Base-by-base conservation (phyloP, 1,140 invertebrate genomes). In the Drosophila guanche region DNA sequence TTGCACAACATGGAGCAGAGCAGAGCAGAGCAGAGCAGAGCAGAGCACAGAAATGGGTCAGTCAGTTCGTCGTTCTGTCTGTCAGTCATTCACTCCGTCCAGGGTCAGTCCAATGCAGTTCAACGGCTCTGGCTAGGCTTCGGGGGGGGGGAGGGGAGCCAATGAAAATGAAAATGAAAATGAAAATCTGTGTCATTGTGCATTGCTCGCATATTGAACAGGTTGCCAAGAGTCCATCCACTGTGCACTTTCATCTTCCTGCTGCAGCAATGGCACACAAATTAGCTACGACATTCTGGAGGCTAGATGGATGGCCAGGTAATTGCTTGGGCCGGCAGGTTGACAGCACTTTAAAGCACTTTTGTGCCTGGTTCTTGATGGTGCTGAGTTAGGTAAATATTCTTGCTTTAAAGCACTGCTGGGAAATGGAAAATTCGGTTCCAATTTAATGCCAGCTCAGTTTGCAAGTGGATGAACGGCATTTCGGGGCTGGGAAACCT, bases 101-200 rank as follows among this genome's bases (percentile, higher is more conserved):
- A 23, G 25, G 48, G 20, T 27, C 37, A 16, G 22, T 25, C 27
- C 23, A 42, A 45, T 61, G 60, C 61, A 23, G 46, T 66, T 68
- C 63, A 68, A 68, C 63, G 45, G 33, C 51, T 68, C 25, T 65
- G 68, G 63, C 56, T 68, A 45, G 43, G 71, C 72, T 77, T 4
- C 3, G 33, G 8, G 29, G 3, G 3, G 8, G 33, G 29, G 8
- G 5, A 1, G 25, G 25, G 25, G 25, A 5, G 33, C 10, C 12
- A 37, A 37, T 37, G 33, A 37, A 37, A 86, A 86, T 85, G 81
- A 37, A 37, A 86, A 86, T 85, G 81, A 85, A 85, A 85, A 85
- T 88, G 77, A 86, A 86, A 85, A 86, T 81, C 81, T 81, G 57
- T 86, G 83, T 77, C 81, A 86, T 68, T 76, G 58, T 79, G 76